Base-by-base conservation (phyloP, 2,888 invertebrate genomes). In the Andrena dorsata region DNA sequence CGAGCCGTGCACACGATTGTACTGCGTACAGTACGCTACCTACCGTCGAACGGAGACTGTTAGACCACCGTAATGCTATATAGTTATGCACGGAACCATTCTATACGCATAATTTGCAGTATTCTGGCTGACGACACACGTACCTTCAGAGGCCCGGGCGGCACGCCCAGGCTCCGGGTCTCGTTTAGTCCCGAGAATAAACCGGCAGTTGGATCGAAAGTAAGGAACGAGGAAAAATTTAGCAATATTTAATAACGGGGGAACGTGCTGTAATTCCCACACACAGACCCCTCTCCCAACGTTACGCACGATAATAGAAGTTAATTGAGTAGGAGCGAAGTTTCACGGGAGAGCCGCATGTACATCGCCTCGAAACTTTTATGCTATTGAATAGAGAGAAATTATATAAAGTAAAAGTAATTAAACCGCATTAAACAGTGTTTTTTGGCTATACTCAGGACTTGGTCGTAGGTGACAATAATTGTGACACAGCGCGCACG, bases 401-500 rank as follows among this genome's bases (percentile, higher is more conserved):
- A 74, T 81, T 74, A 58, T 74, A 58, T 68, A 69, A 71, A 56
- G 30, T 69, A 35, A 68, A 64, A 49, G 53, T 53, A 51, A 74
- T 61, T 69, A 30, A 82, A 75, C 26, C n/a, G 32, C 64, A 73
- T 83, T 80, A 26, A 68, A 79, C 84, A 82, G 68, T 74, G 82
- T 85, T 84, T 82, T 85, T 84, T 82, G 81, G 78, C 76, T 83
- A 80, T 78, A 84, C 85, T 85, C 86, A 83, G 89, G 86, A 85
- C 70, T 85, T 65, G 77, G 85, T 76, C 76, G 83, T 88, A 88
- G 86, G 80, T 86, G 88, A 89, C 89, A 88, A 89, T 89, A 89
- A 89, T 88, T 81, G 76, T 75, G 74, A 77, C 76, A 73, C 78
- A 58, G 35, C 53, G 28, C 60, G 53, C 64, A 58, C 56, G 78